Evolutionary conservation across 2,888 invertebrate genomes (phyloP).

Genomic region (Atrina japonica): DNA sequence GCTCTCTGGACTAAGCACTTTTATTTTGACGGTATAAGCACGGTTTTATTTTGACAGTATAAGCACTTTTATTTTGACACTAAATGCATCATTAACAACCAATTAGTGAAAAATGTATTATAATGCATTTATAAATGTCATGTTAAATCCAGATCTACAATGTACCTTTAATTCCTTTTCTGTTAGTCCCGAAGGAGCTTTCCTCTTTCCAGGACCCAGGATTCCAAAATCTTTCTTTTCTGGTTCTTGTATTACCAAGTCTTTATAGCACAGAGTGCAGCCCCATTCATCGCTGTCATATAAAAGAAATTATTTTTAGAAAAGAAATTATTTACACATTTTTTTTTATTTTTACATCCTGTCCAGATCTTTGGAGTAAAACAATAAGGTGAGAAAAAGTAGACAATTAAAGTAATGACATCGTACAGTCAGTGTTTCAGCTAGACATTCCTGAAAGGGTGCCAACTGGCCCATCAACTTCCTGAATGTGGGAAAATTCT

Average conservation of each 20-base stretch:
- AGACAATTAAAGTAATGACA: too few relatives aligned
- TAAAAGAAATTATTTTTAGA: background rate
- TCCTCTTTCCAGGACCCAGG: conserved; percentile 78
- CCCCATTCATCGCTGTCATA: conserved; percentile 90
- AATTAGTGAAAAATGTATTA: background rate
- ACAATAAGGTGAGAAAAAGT: too few relatives aligned
- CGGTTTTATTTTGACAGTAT: too few relatives aligned
- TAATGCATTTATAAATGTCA: background rate
- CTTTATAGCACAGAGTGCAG: conserved; percentile 92
- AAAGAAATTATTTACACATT: background rate
- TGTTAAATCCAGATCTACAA: background rate
- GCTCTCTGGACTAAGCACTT: too few relatives aligned
- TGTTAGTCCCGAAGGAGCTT: conserved; percentile 77
- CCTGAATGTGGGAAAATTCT: too few relatives aligned
- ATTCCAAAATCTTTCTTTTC: conserved; percentile 51
- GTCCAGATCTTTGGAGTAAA: too few relatives aligned
- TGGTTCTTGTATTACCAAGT: conserved; percentile 61
- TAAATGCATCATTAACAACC: background rate
- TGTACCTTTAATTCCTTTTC: conserved; percentile 75
- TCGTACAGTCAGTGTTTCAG: too few relatives aligned
- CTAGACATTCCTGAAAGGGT: too few relatives aligned
- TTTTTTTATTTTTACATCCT: background rate
- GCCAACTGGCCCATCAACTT: too few relatives aligned
- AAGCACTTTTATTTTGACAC: too few relatives aligned
- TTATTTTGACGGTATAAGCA: too few relatives aligned